Conservation (phyloP, 1,140 invertebrate species). For the Aphis gossypii region DNA sequence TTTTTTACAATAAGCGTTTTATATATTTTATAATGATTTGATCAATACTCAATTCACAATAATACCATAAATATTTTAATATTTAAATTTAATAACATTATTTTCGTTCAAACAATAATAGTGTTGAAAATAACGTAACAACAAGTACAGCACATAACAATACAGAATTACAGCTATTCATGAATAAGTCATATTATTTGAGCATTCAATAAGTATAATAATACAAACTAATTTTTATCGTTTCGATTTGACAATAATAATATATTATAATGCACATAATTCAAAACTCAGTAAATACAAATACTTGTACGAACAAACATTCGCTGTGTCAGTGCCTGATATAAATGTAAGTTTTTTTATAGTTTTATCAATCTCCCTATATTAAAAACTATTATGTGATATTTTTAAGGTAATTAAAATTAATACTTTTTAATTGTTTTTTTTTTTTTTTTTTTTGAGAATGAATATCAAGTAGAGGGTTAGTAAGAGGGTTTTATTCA, state of each 20-base stretch:
- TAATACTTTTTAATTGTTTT: too few relatives aligned
- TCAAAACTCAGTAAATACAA: background rate
- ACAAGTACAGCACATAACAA: background rate
- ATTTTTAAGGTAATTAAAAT: background rate
- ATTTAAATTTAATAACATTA: background rate
- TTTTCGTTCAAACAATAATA: background rate
- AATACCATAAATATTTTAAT: background rate
- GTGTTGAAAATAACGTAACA: background rate
- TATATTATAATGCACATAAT: background rate
- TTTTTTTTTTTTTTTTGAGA: too few relatives aligned
- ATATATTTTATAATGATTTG: background rate
- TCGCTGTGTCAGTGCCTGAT: background rate
- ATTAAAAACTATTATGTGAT: background rate
- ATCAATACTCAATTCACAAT: background rate
- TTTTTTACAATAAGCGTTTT: background rate
- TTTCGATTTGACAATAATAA: background rate
- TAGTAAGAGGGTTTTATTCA: too few relatives aligned
- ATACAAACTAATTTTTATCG: background rate
- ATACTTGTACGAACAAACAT: background rate
- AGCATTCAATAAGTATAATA: background rate
- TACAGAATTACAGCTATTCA: background rate
- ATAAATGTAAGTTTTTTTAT: too few relatives aligned
- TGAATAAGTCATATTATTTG: background rate
- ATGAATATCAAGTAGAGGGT: too few relatives aligned
- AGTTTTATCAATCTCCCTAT: background rate